A percentile compares a stretch with the other conserved stretches of the same genome.
phyloP scores from a whole-genome alignment of 2,888 invertebrate genomes.

The Endotricha flammealis region DNA sequence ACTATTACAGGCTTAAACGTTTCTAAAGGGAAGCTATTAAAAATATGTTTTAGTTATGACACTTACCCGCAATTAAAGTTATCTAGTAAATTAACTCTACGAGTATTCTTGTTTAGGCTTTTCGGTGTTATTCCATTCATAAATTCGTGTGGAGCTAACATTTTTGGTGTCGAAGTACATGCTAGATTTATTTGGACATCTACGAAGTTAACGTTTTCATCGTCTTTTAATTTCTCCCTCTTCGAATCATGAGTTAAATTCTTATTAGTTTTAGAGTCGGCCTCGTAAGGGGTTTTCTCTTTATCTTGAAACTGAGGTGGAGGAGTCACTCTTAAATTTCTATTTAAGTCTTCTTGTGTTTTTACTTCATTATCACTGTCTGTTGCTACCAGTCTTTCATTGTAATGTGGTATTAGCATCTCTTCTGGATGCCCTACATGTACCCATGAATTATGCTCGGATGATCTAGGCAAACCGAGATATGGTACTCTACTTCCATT shows the following conservation, averaged over 20 bases:
- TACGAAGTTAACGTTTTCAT: slow-evolving; percentile 42
- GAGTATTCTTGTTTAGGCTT: slow-evolving; percentile 45
- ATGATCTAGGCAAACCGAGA: slow-evolving; percentile 59
- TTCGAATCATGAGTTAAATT: slow-evolving; percentile 63
- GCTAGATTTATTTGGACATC: slow-evolving; percentile 65
- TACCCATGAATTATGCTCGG: slow-evolving; percentile 63
- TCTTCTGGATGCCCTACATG: slow-evolving; percentile 65
- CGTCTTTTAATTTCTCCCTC: slow-evolving; percentile 68
- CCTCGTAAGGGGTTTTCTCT: slow-evolving; percentile 50
- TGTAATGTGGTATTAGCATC: slow-evolving; percentile 62
- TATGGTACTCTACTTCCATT: slow-evolving; percentile 64
- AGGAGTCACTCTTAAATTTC: slow-evolving; percentile 56
- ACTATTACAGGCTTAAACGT: no score
- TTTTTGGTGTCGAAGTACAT: slow-evolving; percentile 72
- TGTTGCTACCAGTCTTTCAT: slow-evolving; percentile 55
- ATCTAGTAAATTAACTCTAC: slow-evolving; percentile 54
- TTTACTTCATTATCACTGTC: slow-evolving; percentile 42
- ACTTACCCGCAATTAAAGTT: slow-evolving; percentile 68
- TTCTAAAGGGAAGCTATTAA: no score
- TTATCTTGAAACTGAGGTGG: slow-evolving; percentile 71
- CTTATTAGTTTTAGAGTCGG: slow-evolving; percentile 50
- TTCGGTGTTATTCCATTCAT: slow-evolving; percentile 40
- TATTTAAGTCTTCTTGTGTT: slow-evolving; percentile 39
- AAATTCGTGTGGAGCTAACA: slow-evolving; percentile 63
- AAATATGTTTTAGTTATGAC: no score